A percentile compares a stretch with the other conserved stretches of the same genome.
These are phyloP conservation scores for Tortrix viridana DNA, from an alignment of 2,888 invertebrate genomes.

Conservation along the genomic window DNA sequence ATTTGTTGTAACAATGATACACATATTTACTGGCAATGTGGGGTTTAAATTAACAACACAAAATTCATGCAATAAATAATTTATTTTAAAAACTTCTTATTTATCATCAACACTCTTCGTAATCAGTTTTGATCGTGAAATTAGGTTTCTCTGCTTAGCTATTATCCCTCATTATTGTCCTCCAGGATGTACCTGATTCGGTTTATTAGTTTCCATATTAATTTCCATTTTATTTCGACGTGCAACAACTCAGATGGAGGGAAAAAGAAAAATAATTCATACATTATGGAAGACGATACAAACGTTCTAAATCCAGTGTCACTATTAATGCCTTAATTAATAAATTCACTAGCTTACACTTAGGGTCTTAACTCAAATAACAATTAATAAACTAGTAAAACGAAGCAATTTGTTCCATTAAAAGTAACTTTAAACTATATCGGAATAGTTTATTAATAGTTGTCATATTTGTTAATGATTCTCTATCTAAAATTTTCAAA, in stretches of 20 bases:
- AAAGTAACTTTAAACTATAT: slow-evolving; percentile 35
- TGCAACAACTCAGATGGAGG: slow-evolving; percentile 44
- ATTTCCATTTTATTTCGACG: slow-evolving; percentile 45
- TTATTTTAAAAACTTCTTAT: slow-evolving; percentile 79
- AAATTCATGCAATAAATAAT: slow-evolving; percentile 78
- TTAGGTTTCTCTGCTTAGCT: slow-evolving; percentile 75
- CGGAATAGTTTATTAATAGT: slow-evolving; percentile 40
- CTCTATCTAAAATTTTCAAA: slow-evolving; percentile 53
- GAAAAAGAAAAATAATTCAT: slow-evolving; percentile 67
- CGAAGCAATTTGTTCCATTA: slow-evolving; percentile 33
- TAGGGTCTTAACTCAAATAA: slow-evolving; percentile 29
- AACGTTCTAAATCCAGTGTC: slow-evolving; percentile 63
- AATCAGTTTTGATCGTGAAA: slow-evolving; percentile 73
- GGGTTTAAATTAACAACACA: slow-evolving; percentile 52
- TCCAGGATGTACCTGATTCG: slow-evolving; percentile 76
- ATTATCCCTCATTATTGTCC: slow-evolving; percentile 82
- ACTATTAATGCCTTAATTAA: slow-evolving; percentile 42
- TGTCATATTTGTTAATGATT: slow-evolving; percentile 43
- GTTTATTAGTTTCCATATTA: slow-evolving; percentile 56
- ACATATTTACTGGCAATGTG: too few relatives aligned
- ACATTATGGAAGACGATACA: slow-evolving; percentile 80
- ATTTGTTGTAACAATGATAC: too few relatives aligned
- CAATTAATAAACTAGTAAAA: slow-evolving; percentile 32
- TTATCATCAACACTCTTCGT: slow-evolving; percentile 70
- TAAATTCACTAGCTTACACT: slow-evolving; percentile 37